Percentiles rank a stretch among this genome's conserved stretches.
Conservation (phyloP, 1,140 invertebrate species). For the Euschistus heros region DNA sequence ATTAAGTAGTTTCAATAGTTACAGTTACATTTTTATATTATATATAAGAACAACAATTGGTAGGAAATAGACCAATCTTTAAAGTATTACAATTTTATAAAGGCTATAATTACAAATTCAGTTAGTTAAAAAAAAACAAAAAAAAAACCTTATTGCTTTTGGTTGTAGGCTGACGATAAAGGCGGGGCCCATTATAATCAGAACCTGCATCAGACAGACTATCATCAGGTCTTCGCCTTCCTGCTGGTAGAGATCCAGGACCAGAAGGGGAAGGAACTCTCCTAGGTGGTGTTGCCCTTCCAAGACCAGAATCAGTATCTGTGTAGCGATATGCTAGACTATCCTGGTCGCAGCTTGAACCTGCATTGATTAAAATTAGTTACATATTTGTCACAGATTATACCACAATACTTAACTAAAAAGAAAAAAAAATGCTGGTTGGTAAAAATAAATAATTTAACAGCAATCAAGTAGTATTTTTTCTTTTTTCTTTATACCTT, state of each 20-base stretch:
- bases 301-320: constrained; percentile 69
- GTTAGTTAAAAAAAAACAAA: no score
- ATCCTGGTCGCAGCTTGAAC: constrained; percentile 43
- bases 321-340: constrained; percentile 40
- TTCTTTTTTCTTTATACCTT: not conserved
- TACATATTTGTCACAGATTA: not conserved
- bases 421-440: not conserved
- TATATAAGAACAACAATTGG: no score
- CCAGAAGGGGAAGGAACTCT: constrained; percentile 64
- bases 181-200: constrained; percentile 39
- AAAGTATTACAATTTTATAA: no score
- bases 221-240: constrained; percentile 68
- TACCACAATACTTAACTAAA: not conserved
- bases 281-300: constrained; percentile 53
- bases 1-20: no score
- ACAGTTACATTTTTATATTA: no score
- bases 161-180: constrained; percentile 92
- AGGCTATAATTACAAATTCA: no score
- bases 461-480: not conserved
- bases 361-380: constrained; percentile 29
- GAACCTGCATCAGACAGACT: constrained; percentile 69
- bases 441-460: not conserved
- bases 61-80: no score
- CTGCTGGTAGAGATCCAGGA: constrained; percentile 71
- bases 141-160: constrained; percentile 64